phyloP scores from a whole-genome alignment of 2,888 invertebrate species.

The Danaus chrysippus region DNA sequence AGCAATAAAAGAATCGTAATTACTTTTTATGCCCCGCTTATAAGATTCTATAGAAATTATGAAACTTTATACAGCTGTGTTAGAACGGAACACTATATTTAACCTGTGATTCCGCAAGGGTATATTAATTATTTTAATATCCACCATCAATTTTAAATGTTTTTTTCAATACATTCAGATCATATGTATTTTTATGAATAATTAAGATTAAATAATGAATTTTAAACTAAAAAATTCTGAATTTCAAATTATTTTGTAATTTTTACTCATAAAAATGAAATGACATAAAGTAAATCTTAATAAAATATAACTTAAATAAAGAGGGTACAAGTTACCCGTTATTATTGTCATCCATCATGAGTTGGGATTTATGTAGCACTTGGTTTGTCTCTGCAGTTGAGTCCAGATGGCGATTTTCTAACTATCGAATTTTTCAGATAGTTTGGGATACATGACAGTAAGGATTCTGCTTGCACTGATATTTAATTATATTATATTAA shows the following conservation, averaged over 20 bases:
- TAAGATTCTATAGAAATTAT: not conserved
- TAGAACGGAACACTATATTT: not conserved
- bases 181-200: too few species aligned
- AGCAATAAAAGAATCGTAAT: slow-evolving; percentile 20
- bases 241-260: too few species aligned
- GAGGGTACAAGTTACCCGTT: slow-evolving; percentile 37
- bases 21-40: slow-evolving; percentile 7
- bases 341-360: slow-evolving; percentile 62
- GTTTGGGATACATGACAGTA: not conserved
- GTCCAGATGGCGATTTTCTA: slow-evolving; percentile 18
- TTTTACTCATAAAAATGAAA: not conserved
- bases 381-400: slow-evolving; percentile 20
- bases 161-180: too few species aligned
- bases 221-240: too few species aligned
- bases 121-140: not conserved
- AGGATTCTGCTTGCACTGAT: not conserved
- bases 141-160: too few species aligned
- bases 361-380: slow-evolving; percentile 35
- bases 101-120: not conserved
- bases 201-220: too few species aligned
- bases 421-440: slow-evolving; percentile 9
- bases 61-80: not conserved
- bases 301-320: slow-evolving; percentile 18
- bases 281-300: slow-evolving; percentile 1
- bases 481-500: too few species aligned